A percentile compares a stretch with the other conserved stretches of the same genome.
These are phyloP conservation scores for Arion vulgaris DNA, from an alignment of 1,140 invertebrate species.

Conservation along the genomic window DNA sequence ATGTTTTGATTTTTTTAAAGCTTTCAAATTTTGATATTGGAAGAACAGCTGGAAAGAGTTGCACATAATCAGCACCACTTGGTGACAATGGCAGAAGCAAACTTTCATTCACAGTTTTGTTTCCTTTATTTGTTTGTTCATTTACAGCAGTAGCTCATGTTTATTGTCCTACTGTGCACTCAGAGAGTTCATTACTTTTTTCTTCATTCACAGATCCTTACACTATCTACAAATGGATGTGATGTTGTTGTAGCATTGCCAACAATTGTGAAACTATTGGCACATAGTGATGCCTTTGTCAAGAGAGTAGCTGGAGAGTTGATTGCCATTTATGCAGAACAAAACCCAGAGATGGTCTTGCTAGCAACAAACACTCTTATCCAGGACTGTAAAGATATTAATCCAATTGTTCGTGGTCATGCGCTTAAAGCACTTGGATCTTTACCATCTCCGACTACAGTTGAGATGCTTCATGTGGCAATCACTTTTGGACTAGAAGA, in stretches of 20 bases:
- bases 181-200: too few relatives aligned
- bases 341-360: slow-evolving; percentile 30
- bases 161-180: too few relatives aligned
- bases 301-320: slow-evolving; percentile 34
- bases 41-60: too few relatives aligned
- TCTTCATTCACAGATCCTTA: slow-evolving; percentile 15
- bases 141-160: too few relatives aligned
- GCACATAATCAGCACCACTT: too few relatives aligned
- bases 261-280: slow-evolving; percentile 24
- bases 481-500: slow-evolving; percentile 18
- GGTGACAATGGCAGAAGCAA: too few relatives aligned
- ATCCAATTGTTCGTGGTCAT: slow-evolving; percentile 28
- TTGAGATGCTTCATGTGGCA: slow-evolving; percentile 9
- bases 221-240: slow-evolving; percentile 19
- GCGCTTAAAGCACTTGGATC: slow-evolving; percentile 12
- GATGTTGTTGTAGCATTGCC: slow-evolving; percentile 20
- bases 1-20: too few relatives aligned
- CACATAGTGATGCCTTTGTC: slow-evolving; percentile 22
- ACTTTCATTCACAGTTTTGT: too few relatives aligned
- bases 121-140: too few relatives aligned
- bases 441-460: not conserved
- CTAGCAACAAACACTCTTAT: slow-evolving; percentile 35
- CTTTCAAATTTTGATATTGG: too few relatives aligned
- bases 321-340: slow-evolving; percentile 8
- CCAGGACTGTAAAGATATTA: slow-evolving; percentile 34